Base-by-base conservation (phyloP, 2,797 vertebrate species). In the Emydoidea blandingii region DNA sequence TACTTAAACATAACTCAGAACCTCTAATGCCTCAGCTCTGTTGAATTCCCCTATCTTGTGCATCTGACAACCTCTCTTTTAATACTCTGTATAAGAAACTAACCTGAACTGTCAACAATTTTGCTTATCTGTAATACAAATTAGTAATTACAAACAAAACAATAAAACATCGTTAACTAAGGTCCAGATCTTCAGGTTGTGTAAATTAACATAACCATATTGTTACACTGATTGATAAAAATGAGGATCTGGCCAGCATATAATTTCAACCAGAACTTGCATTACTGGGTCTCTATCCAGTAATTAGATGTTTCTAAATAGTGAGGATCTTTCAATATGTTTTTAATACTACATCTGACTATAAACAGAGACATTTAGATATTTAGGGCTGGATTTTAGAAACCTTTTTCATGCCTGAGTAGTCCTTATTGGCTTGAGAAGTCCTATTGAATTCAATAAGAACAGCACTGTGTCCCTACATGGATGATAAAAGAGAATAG, bases 1-100 rank as follows among this genome's bases (percentile, higher is more conserved):
- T 84, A 86, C 89, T 96, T 96, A 95, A 72, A 92, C 57, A 37
- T 12, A 91, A 81, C 80, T 87, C 79, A 84, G 47, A 97, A 80
- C 21, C 86, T 81, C 81, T 0, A 14, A 49, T 65, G 49, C 16
- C 86, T 92, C 90, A 81, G 29, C n/a, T 90, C 56, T 62, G 12
- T 41, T 31, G 27, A 49, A 4, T 87, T 95, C 57, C 65, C 72
- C 41, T 91, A 53, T 86, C 44, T 90, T 92, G 57, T 85, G 78
- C 1, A 50, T 82, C 85, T 86, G 29, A 78, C 19, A 80, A 6
- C 19, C 4, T 91, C 85, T 80, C 21, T 94, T 92, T 90, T 85
- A 27, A 21, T 85, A 23, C 80, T 52, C 25, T 52, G 1, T 53
- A 5, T 29, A 1, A 52, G 2, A 23, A 74, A 91, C 27, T 18